Base-by-base conservation (phyloP, 2,797 vertebrate species). In the Tympanoctomys barrerae region DNA sequence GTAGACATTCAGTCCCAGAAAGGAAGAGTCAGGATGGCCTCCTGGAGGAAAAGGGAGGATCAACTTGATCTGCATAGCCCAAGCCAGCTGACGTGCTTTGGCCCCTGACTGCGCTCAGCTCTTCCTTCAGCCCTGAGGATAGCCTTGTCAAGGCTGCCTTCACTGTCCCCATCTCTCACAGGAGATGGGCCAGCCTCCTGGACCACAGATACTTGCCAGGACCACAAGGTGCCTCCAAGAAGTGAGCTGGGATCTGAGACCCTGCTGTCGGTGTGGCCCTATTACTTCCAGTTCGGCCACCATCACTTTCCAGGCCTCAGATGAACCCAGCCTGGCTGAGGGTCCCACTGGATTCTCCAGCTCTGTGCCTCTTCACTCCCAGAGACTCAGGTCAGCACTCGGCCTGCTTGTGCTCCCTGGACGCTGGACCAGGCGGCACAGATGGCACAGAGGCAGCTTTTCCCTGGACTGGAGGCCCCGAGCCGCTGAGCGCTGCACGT, bases 181-280 rank as follows among this genome's bases (percentile, higher is more conserved):
- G 71, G 39, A 46, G 26, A 21, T 49, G 62, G 42, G 2, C 36
- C 1, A 54, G 24, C 31, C 49, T 21, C 13, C 59, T 26, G 13
- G 73, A 22, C 46, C 13, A 36, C 54, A 54, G 62, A n/a, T 7
- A 10, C 12, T 0, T 7, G 5, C 39, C 2, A 0, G 1, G 62
- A 80, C 18, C 7, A 14, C 11, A n/a, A 7, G 66, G 14, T 16
- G 26, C 21, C 31, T 4, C 46, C 5, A 2, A 46, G 39, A 24
- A 13, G 61, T 46, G 28, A 33, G 59, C 31, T 18, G 31, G 39
- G 62, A 24, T 46, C 28, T 1, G 0, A 54, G 59, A 54, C 21
- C n/a, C 28, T 0, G 0, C 28, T 49, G 33, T 6, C 2, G 0
- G 26, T 2, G 1, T 46, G 9, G 39, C 28, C 62, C 10, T 28